Percentiles rank a stretch among this genome's conserved stretches.
These are phyloP conservation scores for Leguminivora glycinivorella DNA, from an alignment of 1,140 invertebrate genomes.

Conservation along the genomic window DNA sequence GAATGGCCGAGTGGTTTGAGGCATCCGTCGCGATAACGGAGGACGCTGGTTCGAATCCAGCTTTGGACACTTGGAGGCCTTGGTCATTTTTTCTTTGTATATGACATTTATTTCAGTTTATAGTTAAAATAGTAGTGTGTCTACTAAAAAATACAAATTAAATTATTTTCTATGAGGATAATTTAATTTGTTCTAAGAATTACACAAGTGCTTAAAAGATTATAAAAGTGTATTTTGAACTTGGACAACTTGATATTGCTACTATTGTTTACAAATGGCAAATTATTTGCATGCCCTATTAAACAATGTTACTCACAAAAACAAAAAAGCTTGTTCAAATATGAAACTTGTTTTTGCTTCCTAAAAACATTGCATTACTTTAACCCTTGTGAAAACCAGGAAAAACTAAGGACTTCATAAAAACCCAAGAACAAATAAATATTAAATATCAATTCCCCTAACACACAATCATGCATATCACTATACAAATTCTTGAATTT, in stretches of 20 bases:
- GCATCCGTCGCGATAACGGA: too few relatives aligned
- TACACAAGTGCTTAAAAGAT: background rate
- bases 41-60: too few relatives aligned
- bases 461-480: background rate
- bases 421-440: background rate
- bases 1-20: too few relatives aligned
- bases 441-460: background rate
- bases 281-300: background rate
- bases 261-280: background rate
- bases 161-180: too few relatives aligned
- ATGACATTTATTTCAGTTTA: too few relatives aligned
- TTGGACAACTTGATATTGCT: background rate
- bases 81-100: too few relatives aligned
- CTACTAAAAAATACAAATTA: too few relatives aligned
- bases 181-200: too few relatives aligned
- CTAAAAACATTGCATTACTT: slow-evolving; percentile 3
- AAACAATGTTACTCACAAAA: background rate
- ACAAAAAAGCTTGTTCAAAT: background rate
- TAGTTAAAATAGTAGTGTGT: too few relatives aligned
- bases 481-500: background rate
- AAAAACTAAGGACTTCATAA: background rate
- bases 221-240: background rate
- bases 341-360: slow-evolving; percentile 12
- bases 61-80: too few relatives aligned
- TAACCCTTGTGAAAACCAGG: background rate